These are phyloP conservation scores for Euspilapteryx auroguttella DNA, from an alignment of 2,888 invertebrate species.

Conservation along the genomic window DNA sequence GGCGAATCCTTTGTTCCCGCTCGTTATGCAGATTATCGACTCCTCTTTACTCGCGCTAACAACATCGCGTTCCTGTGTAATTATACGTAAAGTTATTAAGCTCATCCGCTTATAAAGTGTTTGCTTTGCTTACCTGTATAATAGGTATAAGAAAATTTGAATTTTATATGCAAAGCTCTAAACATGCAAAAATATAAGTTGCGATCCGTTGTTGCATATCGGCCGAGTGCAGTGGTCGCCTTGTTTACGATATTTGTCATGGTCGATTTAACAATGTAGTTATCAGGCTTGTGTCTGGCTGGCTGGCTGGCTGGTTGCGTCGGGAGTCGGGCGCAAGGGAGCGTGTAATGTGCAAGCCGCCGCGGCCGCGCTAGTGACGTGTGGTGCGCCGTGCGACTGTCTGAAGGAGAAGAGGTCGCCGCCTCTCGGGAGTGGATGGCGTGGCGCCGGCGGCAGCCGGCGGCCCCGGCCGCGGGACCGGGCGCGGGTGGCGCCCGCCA, in stretches of 20 bases:
- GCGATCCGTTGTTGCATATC: too few species aligned
- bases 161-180: too few species aligned
- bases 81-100: constrained; percentile 1
- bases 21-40: constrained; percentile 19
- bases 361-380: constrained; percentile 46
- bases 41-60: constrained; percentile 1
- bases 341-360: constrained; percentile 16
- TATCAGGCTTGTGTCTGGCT: constrained; percentile 12
- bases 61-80: constrained; percentile 1
- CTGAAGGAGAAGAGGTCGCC: too few species aligned
- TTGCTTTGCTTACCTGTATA: background rate
- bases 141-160: background rate
- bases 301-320: too few species aligned
- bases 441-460: too few species aligned
- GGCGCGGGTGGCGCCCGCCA: constrained; percentile 51
- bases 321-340: too few species aligned
- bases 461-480: constrained; percentile 15
- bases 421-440: too few species aligned
- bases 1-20: constrained; percentile 20
- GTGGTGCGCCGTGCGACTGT: background rate
- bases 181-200: too few species aligned
- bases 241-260: constrained; percentile 2
- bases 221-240: too few species aligned
- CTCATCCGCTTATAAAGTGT: too few species aligned
- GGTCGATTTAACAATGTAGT: constrained; percentile 6